phyloP scores from a whole-genome alignment of 2,797 vertebrate species.

The Bradypus variegatus region DNA sequence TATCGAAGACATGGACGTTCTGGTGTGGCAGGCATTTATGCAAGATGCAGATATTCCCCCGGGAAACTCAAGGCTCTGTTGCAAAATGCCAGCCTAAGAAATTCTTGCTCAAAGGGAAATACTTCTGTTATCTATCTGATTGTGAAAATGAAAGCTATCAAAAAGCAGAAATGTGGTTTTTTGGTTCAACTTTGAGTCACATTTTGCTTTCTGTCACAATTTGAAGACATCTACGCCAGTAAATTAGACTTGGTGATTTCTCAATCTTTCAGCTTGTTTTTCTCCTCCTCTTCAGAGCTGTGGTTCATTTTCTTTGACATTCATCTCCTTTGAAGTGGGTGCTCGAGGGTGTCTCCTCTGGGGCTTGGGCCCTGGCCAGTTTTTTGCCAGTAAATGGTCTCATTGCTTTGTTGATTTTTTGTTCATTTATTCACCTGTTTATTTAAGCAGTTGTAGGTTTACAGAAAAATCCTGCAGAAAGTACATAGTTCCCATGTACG shows the following conservation, averaged over 20 bases:
- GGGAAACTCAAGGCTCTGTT: not conserved
- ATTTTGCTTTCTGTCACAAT: not conserved
- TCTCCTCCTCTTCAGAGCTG: not conserved
- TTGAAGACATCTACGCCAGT: not conserved
- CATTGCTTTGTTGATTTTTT: too few relatives aligned
- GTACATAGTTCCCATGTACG: too few relatives aligned
- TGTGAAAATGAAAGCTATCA: not conserved
- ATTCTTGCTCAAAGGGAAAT: not conserved
- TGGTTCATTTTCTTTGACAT: not conserved
- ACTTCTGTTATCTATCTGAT: not conserved
- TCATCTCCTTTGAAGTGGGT: not conserved
- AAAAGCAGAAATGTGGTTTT: not conserved
- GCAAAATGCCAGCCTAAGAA: not conserved
- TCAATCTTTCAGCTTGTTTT: not conserved
- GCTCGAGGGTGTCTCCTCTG: not conserved
- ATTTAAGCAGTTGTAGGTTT: too few relatives aligned
- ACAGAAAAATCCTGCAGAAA: too few relatives aligned
- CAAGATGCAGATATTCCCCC: not conserved
- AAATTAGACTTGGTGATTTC: not conserved
- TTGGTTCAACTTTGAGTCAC: not conserved
- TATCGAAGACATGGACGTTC: not conserved
- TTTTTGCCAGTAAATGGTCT: not conserved
- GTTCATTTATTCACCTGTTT: too few relatives aligned
- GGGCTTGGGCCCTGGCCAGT: not conserved
- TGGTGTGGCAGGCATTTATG: too few relatives aligned